Percentiles rank a stretch among this genome's conserved stretches.
Conservation (phyloP, 2,113 vertebrate species). For the Sakesphorus luctuosus region DNA sequence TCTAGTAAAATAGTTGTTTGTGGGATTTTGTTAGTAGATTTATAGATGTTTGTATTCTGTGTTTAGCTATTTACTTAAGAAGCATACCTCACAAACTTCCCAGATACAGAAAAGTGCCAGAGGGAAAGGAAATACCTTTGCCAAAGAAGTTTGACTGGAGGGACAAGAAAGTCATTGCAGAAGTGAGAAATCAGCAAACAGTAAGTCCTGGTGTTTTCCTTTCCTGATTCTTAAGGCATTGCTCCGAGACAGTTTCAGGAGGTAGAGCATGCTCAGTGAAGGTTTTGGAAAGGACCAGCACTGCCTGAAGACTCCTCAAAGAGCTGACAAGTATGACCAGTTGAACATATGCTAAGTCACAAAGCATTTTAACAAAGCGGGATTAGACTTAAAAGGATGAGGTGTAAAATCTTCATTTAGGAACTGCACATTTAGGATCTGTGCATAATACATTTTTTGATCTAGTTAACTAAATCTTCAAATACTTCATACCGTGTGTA, state of each 20-base stretch:
- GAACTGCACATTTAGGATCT: not conserved
- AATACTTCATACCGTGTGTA: not conserved
- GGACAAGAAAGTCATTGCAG: constrained; percentile 82
- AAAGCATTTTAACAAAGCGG: not conserved
- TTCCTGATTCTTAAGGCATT: not conserved
- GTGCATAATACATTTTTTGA: not conserved
- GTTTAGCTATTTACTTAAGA: constrained; percentile 85
- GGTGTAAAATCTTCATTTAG: not conserved
- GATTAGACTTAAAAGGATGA: not conserved
- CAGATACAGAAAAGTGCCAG: constrained; percentile 61
- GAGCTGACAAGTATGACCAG: fast-evolving
- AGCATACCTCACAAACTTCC: constrained; percentile 72
- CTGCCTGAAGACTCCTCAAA: not conserved
- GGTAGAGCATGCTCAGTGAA: not conserved
- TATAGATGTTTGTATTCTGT: constrained; percentile 14
- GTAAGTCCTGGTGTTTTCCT: constrained; percentile 71
- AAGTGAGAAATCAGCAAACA: constrained; percentile 85
- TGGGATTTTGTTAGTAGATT: not conserved
- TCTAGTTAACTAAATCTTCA: not conserved
- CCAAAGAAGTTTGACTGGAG: constrained; percentile 91
- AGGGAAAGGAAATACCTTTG: constrained; percentile 50
- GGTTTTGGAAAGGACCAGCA: not conserved
- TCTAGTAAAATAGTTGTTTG: not conserved
- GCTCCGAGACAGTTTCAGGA: not conserved
- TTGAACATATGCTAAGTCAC: not conserved